A percentile compares a stretch with the other conserved stretches of the same genome.
Conservation (phyloP, 2,113 vertebrate species). For the Scophthalmus maximus region DNA sequence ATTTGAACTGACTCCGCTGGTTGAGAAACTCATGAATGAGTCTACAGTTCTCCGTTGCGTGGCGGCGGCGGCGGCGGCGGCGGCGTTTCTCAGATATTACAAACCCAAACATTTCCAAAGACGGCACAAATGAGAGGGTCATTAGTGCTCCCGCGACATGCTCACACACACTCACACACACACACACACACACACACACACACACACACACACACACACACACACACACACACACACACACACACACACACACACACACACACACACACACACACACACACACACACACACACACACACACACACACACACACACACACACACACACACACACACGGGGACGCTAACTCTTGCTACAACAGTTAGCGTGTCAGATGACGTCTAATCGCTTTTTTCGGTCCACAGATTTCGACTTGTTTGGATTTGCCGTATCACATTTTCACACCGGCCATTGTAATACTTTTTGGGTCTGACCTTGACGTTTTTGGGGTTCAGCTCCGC, state of each 20-base stretch:
- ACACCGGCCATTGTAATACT: constrained; percentile 40
- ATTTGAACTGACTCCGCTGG: constrained; percentile 17
- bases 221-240: background rate
- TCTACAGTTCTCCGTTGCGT: constrained; percentile 54
- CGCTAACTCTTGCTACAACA: background rate
- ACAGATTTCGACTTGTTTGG: constrained; percentile 31
- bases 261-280: background rate
- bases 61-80: too few relatives aligned
- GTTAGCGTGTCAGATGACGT: constrained; percentile 14
- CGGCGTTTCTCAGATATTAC: constrained; percentile 45
- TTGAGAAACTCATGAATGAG: constrained; percentile 67
- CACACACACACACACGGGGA: background rate
- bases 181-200: background rate
- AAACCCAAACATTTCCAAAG: constrained; percentile 70
- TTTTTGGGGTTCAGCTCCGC: constrained; percentile 75
- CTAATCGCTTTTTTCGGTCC: constrained; percentile 23
- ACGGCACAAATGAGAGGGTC: constrained; percentile 42
- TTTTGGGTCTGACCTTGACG: constrained; percentile 78
- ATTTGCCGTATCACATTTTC: constrained; percentile 45
- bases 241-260: background rate
- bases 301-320: background rate
- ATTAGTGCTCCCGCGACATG: constrained; percentile 29
- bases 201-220: background rate
- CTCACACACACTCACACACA: background rate
- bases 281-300: constrained; percentile 2